These are phyloP conservation scores for Caiman crocodilus DNA, from an alignment of 2,797 vertebrate genomes.

Conservation along the genomic window DNA sequence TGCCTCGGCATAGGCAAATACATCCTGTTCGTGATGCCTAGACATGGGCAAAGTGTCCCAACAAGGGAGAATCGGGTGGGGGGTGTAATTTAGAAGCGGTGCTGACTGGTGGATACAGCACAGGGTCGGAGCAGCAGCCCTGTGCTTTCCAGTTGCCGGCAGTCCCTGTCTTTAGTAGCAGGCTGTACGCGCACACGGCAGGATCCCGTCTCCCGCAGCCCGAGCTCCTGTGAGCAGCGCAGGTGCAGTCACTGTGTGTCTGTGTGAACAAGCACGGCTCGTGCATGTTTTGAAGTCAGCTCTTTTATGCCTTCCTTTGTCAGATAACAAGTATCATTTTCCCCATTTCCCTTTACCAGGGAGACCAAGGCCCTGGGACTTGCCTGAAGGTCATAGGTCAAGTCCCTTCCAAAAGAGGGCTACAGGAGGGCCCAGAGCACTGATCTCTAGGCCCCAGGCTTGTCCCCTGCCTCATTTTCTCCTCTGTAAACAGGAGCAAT, in stretches of 20 bases:
- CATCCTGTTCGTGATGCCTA: not conserved
- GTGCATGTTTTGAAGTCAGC: not conserved
- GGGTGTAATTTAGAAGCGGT: not conserved
- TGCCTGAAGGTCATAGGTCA: not conserved
- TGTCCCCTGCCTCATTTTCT: not conserved
- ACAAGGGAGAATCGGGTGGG: too few relatives aligned
- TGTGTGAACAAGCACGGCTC: not conserved
- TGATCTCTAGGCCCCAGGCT: not conserved
- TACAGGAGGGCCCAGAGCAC: not conserved
- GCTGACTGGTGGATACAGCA: not conserved
- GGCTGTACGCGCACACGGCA: too few relatives aligned
- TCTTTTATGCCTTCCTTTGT: not conserved
- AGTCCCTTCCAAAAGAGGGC: not conserved
- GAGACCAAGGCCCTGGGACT: not conserved
- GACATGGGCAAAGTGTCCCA: not conserved
- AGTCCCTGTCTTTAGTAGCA: too few relatives aligned
- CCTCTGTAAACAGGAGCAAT: not conserved
- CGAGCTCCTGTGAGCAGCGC: not conserved
- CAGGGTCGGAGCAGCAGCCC: not conserved
- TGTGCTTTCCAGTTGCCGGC: fast-evolving
- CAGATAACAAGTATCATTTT: not conserved
- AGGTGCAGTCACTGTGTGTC: not conserved
- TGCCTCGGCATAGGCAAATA: not conserved
- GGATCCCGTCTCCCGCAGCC: too few relatives aligned
- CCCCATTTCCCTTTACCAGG: not conserved